Evolutionary conservation across 1,140 invertebrate genomes (phyloP), one percentile per base, ranked within the genome.

Genomic region (Arctopsyche grandis): DNA sequence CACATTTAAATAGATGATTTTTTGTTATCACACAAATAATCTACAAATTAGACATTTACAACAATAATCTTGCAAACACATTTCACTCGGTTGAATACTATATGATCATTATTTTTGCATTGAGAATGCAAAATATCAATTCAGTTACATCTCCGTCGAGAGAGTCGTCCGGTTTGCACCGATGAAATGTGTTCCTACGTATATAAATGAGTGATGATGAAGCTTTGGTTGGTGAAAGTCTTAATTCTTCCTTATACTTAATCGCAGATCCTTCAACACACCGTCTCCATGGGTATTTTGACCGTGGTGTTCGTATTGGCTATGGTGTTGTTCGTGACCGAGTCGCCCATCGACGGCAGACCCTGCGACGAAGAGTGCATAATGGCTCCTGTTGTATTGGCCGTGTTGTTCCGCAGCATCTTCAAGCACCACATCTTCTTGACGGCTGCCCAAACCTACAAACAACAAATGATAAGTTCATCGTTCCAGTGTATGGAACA

Each of bases 321-420:
- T 74, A 91, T 90, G 38, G 92, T 93, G 81, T 93, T 93, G 85
- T 93, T 91, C 69, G 92, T 93, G 58, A 93, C 89, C 48, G 91
- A 92, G 83, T 93, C 93, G 26, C 92, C 93, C 87, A 94, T 91
- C 29, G 94, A 95, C 22, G 93, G 93, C 85, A 93, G 88, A 21
- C 93, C 94, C 85, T 94, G 93, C 29, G 93, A 94, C 79, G 91
- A 92, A 78, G 92, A 93, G 83, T 89, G 90, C 83, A 89, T 86
- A 48, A 89, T 88, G 1, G 89, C 89, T 74, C 90, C 89, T 19
- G 90, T 90, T 12, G 90, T 91, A 82, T 89, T 91, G 38, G 91
- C 87, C 5, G 89, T 89, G 80, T 89, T 89, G 78, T 87, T 88
- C 81, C 88, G 85, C 71, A 86, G 88, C 81, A 83, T 87, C 85